Conservation (phyloP, 2,888 invertebrate genomes). For the Chrysolina americana region DNA sequence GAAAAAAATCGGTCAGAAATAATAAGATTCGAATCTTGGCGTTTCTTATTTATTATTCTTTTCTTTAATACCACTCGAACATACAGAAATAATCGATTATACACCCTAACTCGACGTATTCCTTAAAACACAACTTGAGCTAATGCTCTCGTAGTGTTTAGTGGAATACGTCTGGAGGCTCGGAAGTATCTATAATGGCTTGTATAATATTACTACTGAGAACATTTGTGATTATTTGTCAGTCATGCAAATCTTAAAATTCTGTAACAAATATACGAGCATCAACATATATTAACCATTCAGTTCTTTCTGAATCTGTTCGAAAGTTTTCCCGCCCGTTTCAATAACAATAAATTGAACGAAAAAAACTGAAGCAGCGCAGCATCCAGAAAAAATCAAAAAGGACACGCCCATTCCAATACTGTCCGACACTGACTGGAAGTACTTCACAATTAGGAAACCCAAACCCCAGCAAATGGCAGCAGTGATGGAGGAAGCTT, state of each 20-base stretch:
- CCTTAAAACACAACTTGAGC: too few species aligned
- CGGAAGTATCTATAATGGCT: too few species aligned
- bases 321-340: conserved; percentile 56
- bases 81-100: too few species aligned
- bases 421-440: conserved; percentile 48
- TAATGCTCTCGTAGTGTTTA: too few species aligned
- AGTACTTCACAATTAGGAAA: conserved; percentile 56
- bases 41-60: too few species aligned
- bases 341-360: conserved; percentile 53
- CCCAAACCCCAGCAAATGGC: conserved; percentile 48
- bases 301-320: conserved; percentile 53
- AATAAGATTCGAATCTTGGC: too few species aligned
- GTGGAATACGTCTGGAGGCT: too few species aligned
- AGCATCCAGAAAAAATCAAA: conserved; percentile 53
- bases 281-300: conserved; percentile 22
- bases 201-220: too few species aligned
- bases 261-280: neutral
- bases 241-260: neutral
- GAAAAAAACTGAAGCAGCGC: conserved; percentile 50
- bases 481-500: conserved; percentile 73
- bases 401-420: conserved; percentile 56
- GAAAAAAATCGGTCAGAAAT: too few species aligned
- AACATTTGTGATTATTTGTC: too few species aligned
- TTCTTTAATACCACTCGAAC: too few species aligned
- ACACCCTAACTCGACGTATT: too few species aligned